phyloP scores from a whole-genome alignment of 2,797 vertebrate genomes.

The Huso huso region DNA sequence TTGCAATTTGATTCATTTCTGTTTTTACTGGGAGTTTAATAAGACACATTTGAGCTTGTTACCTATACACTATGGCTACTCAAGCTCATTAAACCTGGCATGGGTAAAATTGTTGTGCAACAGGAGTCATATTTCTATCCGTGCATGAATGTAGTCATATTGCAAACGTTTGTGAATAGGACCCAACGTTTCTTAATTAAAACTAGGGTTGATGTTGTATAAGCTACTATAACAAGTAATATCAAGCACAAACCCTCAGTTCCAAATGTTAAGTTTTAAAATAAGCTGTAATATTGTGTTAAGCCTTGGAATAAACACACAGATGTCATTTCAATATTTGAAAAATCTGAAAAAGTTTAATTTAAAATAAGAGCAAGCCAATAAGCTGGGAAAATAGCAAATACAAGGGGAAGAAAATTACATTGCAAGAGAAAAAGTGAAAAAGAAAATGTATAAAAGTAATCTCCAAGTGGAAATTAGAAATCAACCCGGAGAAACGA shows the following conservation, averaged over 20 bases:
- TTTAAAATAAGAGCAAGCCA: slow-evolving; percentile 95
- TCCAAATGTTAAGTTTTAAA: slow-evolving; percentile 48
- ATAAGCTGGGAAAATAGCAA: slow-evolving; percentile 94
- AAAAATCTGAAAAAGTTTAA: slow-evolving; percentile 90
- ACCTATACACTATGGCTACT: no score
- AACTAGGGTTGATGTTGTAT: no score
- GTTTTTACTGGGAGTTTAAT: no score
- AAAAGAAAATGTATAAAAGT: slow-evolving; percentile 98
- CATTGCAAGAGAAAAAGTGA: slow-evolving; percentile 77
- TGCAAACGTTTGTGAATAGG: no score
- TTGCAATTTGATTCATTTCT: no score
- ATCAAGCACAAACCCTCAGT: slow-evolving; percentile 57
- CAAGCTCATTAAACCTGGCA: no score
- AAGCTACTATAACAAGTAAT: slow-evolving; percentile 23
- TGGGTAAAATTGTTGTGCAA: no score
- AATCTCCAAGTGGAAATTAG: slow-evolving; percentile 99
- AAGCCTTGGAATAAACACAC: slow-evolving; percentile 81
- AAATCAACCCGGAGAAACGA: slow-evolving; percentile 96
- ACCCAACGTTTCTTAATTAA: no score
- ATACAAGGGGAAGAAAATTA: slow-evolving; percentile 85
- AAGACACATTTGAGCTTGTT: no score
- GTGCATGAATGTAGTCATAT: no score
- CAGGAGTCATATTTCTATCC: no score
- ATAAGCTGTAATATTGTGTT: slow-evolving; percentile 77
- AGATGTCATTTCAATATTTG: slow-evolving; percentile 97